Evolutionary conservation across 35 echinoderm and acorn worm species (phyloP).

Genomic region (Hemicentrotus pulcherrimus): DNA sequence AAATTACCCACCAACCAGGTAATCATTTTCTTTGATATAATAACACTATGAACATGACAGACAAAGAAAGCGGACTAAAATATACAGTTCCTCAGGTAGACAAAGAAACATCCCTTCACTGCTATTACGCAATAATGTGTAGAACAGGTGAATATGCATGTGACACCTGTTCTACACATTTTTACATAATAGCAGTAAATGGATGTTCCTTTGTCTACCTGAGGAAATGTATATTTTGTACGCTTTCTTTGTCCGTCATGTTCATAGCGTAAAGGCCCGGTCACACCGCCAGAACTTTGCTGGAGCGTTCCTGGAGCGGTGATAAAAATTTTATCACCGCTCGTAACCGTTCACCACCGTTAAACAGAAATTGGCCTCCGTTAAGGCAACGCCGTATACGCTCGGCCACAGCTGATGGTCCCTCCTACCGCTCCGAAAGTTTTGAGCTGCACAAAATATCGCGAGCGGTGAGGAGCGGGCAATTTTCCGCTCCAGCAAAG

Average conservation of each 20-base stretch:
- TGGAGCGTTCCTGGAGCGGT: background rate
- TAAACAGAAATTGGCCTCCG: conserved; percentile 35
- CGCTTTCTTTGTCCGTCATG: too few relatives aligned
- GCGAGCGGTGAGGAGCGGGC: conserved; percentile 36
- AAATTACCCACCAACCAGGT: background rate
- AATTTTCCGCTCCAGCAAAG: conserved; percentile 20
- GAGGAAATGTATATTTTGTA: too few relatives aligned
- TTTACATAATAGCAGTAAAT: too few relatives aligned
- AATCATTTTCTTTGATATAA: background rate
- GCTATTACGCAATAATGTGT: too few relatives aligned
- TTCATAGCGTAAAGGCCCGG: too few relatives aligned
- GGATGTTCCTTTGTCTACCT: too few relatives aligned
- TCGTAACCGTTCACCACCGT: conserved; percentile 43
- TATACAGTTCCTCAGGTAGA: too few relatives aligned
- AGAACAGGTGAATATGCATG: too few relatives aligned
- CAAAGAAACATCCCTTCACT: too few relatives aligned
- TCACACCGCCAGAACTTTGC: conserved; percentile 26
- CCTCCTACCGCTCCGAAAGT: conserved; percentile 43
- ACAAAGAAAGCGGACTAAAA: too few relatives aligned
- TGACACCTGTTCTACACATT: too few relatives aligned
- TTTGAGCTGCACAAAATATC: conserved; percentile 45
- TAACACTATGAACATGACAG: too few relatives aligned
- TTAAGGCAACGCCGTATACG: conserved; percentile 41
- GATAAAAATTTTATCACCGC: conserved; percentile 27
- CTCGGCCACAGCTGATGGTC: conserved; percentile 39